Percentiles rank a stretch among this genome's conserved stretches.
phyloP scores from a whole-genome alignment of 1,140 invertebrate genomes.

The Conus betulinus region DNA sequence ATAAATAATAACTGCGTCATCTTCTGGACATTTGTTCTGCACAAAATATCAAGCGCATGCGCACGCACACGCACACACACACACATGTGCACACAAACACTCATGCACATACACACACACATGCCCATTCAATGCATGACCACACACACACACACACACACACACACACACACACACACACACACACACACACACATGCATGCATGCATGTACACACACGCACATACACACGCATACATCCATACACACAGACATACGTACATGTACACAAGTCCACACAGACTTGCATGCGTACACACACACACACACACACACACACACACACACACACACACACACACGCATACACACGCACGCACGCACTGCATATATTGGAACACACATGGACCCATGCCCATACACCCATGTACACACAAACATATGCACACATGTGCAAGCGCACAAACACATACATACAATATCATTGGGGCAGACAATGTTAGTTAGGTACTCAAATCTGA shows the following conservation, averaged over 20 bases:
- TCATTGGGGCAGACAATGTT: too few relatives aligned
- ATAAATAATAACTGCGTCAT: too few relatives aligned
- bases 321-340: not conserved
- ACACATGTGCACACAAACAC: not conserved
- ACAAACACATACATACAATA: too few relatives aligned
- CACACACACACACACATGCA: not conserved
- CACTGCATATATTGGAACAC: not conserved
- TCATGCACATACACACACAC: not conserved
- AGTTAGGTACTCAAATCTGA: too few relatives aligned
- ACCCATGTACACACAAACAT: too few relatives aligned
- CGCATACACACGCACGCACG: not conserved
- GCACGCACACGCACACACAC: not conserved
- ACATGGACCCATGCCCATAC: too few relatives aligned
- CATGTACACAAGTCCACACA: not conserved
- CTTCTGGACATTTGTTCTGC: too few relatives aligned
- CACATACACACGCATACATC: not conserved
- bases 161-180: not conserved
- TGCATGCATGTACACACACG: slow-evolving; percentile 14
- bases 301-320: not conserved
- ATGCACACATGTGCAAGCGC: too few relatives aligned
- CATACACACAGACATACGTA: not conserved
- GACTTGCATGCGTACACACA: not conserved
- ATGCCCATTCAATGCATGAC: too few relatives aligned
- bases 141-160: not conserved
- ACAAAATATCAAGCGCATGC: not conserved